Percentiles rank a stretch among this genome's conserved stretches.
Evolutionary conservation across 1,140 invertebrate genomes (phyloP).

Genomic region (Sminthurinus signatus): DNA sequence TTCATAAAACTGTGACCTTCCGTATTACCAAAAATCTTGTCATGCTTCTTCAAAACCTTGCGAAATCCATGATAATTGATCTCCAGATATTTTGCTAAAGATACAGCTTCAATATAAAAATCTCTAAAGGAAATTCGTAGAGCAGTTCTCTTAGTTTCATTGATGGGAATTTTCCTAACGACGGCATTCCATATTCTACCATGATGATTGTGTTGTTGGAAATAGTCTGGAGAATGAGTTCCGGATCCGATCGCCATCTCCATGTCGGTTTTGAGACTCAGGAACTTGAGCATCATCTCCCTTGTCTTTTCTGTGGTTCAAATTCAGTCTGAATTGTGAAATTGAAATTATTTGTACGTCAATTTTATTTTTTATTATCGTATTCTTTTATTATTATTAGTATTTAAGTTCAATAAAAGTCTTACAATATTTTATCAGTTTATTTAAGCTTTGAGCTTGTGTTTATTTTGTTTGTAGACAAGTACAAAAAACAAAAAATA

Average conservation of each 20-base stretch:
- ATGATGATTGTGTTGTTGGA: constrained; percentile 15
- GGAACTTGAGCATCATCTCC: constrained; percentile 60
- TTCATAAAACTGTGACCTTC: constrained; percentile 78
- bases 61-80: constrained; percentile 98
- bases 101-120: constrained; percentile 93
- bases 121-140: constrained; percentile 97
- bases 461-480: neutral
- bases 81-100: constrained; percentile 85
- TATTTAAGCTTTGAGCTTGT: neutral
- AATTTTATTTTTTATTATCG: too few relatives aligned
- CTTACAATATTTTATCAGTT: neutral
- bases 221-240: constrained; percentile 22
- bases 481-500: too few relatives aligned
- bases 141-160: constrained; percentile 69
- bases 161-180: constrained; percentile 51
- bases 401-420: neutral
- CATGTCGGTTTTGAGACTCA: constrained; percentile 80
- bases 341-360: constrained; percentile 43
- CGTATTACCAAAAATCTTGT: constrained; percentile 70
- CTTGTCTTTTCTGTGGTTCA: too few relatives aligned
- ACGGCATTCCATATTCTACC: constrained; percentile 4
- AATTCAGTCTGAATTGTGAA: too few relatives aligned
- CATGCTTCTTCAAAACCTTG: constrained; percentile 99
- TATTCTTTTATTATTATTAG: neutral
- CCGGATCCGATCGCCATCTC: constrained; percentile 52